Evolutionary conservation across 2,888 invertebrate genomes (phyloP), one percentile per base, ranked within the genome.

Genomic region (Lucinisca nassula): DNA sequence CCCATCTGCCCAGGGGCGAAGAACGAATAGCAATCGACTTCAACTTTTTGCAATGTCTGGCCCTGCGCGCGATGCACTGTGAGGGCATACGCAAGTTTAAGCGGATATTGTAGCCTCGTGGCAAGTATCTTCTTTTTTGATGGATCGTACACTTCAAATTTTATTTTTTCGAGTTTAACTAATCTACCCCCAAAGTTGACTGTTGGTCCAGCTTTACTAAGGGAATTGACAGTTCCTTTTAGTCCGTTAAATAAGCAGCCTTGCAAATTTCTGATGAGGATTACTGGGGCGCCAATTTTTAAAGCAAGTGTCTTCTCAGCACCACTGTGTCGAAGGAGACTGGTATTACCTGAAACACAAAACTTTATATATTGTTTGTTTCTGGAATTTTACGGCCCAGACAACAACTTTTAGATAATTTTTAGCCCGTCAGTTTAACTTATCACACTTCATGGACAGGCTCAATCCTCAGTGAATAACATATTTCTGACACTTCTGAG

Each of bases 1-100:
- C 49, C 72, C 70, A 79, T 45, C 27, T 79, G 79, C 12, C 70
- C 40, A 3, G 72, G 79, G n/a, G 79, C 79, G 40, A 79, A 79
- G 45, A 70, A 79, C 6, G 72, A 79, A 38, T 72, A 72, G 32
- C 72, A 79, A 21, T 79, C 79, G 21, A 79, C 32, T 61, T 79
- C 72, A 14, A 72, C 17, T 72, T 32, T 70, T 1, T 21, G 21
- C n/a, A 79, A 79, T 27, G 24, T 32, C 27, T 38, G 49, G 24
- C 32, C 70, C 35, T 79, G 79, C 3, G 49, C 45, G 12, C 79
- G 32, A 37, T 79, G 72, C 12, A 79, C 72, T 45, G 79, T 49
- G 45, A 79, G 37, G 8, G 79, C 70, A 72, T 35, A 79, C 17
- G 49, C 72, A 21, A 72, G n/a, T 45, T 55, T 70, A 17, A 70